phyloP scores from a whole-genome alignment of 1,140 invertebrate genomes.

The Maconellicoccus hirsutus region DNA sequence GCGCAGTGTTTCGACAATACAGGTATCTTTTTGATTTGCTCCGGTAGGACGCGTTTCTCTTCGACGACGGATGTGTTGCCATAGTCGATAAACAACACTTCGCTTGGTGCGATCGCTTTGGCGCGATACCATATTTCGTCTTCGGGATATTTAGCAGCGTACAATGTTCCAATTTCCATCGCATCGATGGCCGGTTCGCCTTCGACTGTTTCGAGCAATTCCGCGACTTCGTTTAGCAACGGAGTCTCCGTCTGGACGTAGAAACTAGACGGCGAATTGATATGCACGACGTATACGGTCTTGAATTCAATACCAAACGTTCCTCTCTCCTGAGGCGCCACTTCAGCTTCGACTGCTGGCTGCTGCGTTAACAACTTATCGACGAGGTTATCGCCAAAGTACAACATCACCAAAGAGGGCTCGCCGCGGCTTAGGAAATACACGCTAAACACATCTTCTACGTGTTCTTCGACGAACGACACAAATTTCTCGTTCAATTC shows the following conservation, averaged over 20 bases:
- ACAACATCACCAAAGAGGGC: neutral
- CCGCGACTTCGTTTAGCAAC: neutral
- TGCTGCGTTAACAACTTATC: neutral
- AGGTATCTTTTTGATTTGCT: conserved; percentile 34
- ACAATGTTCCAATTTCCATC: conserved; percentile 34
- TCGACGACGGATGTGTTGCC: conserved; percentile 39
- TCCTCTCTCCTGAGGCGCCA: neutral
- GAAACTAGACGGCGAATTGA: conserved; percentile 17
- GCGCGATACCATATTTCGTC: conserved; percentile 47
- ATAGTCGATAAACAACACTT: conserved; percentile 67
- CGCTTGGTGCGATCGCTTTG: neutral
- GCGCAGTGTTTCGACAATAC: conserved; percentile 40
- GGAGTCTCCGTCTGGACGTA: neutral
- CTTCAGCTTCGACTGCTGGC: neutral
- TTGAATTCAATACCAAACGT: neutral
- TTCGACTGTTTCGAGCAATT: neutral
- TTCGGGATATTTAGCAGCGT: conserved; percentile 42
- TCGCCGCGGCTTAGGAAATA: neutral
- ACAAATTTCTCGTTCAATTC: conserved; percentile 7
- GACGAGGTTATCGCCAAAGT: neutral
- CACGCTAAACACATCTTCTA: neutral
- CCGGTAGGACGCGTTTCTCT: conserved; percentile 36
- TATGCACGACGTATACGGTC: neutral
- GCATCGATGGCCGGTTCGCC: neutral
- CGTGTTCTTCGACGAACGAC: neutral